phyloP scores from a whole-genome alignment of 2,797 vertebrate genomes.

The Heterohyrax brucei region DNA sequence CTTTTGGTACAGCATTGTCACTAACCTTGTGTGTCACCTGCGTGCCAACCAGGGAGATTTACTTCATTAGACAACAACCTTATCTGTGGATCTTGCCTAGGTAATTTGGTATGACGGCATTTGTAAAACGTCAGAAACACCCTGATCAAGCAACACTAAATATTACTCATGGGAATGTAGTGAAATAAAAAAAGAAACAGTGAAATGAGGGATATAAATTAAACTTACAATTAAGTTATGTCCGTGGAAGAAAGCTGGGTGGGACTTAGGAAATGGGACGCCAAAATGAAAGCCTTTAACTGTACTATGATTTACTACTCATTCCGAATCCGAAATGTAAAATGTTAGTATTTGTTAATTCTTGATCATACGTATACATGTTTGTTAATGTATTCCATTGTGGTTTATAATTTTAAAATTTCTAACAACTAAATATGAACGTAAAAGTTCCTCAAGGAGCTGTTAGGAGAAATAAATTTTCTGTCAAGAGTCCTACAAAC shows the following conservation, averaged over 20 bases:
- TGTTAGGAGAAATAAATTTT: slow-evolving; percentile 76
- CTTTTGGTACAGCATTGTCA: background rate
- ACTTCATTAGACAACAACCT: background rate
- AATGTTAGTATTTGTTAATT: slow-evolving; percentile 21
- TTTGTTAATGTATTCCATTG: background rate
- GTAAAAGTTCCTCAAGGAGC: slow-evolving; percentile 66
- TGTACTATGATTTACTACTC: background rate
- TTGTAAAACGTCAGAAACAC: background rate
- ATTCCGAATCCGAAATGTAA: background rate
- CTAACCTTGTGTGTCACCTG: background rate
- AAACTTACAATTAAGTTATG: background rate
- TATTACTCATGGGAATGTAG: background rate
- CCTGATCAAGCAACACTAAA: background rate
- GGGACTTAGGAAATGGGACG: background rate
- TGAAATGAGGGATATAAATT: background rate
- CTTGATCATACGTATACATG: background rate
- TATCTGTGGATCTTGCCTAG: background rate
- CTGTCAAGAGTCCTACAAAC: slow-evolving; percentile 48
- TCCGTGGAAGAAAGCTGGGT: background rate
- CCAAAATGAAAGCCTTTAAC: background rate
- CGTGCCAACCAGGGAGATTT: background rate
- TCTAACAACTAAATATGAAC: background rate
- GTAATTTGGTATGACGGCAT: background rate
- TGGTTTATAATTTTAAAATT: slow-evolving; percentile 39
- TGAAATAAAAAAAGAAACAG: slow-evolving; percentile 39